phyloP scores from a whole-genome alignment of 2,888 invertebrate species.

The Salticus scenicus region DNA sequence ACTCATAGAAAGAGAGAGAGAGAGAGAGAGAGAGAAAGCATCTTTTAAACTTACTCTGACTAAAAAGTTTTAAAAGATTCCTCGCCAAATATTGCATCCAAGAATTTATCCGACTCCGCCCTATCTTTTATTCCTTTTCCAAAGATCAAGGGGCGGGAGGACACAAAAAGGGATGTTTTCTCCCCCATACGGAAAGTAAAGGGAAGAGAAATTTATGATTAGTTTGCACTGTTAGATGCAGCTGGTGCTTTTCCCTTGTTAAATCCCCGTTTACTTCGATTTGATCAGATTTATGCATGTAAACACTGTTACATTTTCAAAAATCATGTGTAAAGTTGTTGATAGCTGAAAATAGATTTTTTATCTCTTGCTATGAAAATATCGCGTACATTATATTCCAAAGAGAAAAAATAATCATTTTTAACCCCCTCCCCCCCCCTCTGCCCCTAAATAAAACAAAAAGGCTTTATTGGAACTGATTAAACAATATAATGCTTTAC shows the following conservation, averaged over 20 bases:
- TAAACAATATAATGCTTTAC: too few species aligned
- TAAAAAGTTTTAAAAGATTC: too few species aligned
- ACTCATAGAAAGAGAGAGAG: too few species aligned
- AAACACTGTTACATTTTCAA: not conserved
- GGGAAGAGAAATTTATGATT: conserved; percentile 65
- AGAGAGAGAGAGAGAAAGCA: too few species aligned
- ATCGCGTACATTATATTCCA: too few species aligned
- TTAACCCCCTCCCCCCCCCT: too few species aligned
- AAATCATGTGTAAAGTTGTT: not conserved
- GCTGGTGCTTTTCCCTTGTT: conserved; percentile 55
- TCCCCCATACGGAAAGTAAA: conserved; percentile 28
- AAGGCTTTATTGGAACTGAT: too few species aligned
- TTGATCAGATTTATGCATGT: conserved; percentile 1
- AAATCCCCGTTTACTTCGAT: not conserved
- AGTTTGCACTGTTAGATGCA: conserved; percentile 50
- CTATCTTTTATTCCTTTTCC: conserved; percentile 57
- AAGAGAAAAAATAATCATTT: too few species aligned
- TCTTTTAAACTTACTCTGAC: too few species aligned
- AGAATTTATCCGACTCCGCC: conserved; percentile 33
- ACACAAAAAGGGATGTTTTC: not conserved
- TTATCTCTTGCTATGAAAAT: too few species aligned
- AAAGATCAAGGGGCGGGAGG: conserved; percentile 30
- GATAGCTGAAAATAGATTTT: too few species aligned
- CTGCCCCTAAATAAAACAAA: too few species aligned
- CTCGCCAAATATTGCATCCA: conserved; percentile 35